A percentile compares a stretch with the other conserved stretches of the same genome.
phyloP scores from a whole-genome alignment of 1,140 invertebrate genomes.

The Galleria mellonella region DNA sequence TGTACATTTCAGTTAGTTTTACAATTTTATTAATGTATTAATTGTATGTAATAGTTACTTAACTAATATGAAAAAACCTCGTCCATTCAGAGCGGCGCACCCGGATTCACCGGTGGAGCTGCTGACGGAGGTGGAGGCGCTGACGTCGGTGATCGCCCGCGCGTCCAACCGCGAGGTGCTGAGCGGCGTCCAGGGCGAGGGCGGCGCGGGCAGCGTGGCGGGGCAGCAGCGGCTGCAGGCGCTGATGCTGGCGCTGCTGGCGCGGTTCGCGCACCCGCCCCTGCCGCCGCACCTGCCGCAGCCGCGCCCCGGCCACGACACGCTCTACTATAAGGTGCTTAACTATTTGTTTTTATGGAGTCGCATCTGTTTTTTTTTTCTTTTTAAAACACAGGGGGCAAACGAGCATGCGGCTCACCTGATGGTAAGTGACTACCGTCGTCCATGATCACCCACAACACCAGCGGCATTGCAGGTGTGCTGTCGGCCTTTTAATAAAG shows the following conservation, averaged over 20 bases:
- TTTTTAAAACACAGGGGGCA: too few relatives aligned
- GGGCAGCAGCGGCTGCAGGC: slow-evolving; percentile 78
- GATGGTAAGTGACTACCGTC: too few relatives aligned
- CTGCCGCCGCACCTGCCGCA: slow-evolving; percentile 79
- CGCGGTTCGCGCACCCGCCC: slow-evolving; percentile 78
- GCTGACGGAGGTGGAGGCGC: slow-evolving; percentile 82
- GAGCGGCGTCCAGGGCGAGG: slow-evolving; percentile 25
- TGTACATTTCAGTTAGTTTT: too few relatives aligned
- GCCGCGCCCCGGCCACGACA: slow-evolving; percentile 18
- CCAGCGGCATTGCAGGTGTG: too few relatives aligned
- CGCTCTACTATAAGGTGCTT: slow-evolving; percentile 35
- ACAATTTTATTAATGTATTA: too few relatives aligned
- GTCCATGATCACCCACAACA: too few relatives aligned
- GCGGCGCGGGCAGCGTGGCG: slow-evolving; percentile 51
- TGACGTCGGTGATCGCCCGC: slow-evolving; percentile 87
- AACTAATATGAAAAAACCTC: neutral
- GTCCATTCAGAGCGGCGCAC: slow-evolving; percentile 73
- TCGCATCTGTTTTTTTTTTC: slow-evolving; percentile 21
- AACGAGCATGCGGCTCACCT: too few relatives aligned
- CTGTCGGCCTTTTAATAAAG: too few relatives aligned
- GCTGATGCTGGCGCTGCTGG: slow-evolving; percentile 82
- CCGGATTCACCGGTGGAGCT: slow-evolving; percentile 77
- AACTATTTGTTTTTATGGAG: slow-evolving; percentile 35
- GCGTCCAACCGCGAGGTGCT: slow-evolving; percentile 77
- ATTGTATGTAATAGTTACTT: too few relatives aligned